These are phyloP conservation scores for Pachycephala philippinensis DNA, from an alignment of 2,113 vertebrate genomes.

Conservation along the genomic window DNA sequence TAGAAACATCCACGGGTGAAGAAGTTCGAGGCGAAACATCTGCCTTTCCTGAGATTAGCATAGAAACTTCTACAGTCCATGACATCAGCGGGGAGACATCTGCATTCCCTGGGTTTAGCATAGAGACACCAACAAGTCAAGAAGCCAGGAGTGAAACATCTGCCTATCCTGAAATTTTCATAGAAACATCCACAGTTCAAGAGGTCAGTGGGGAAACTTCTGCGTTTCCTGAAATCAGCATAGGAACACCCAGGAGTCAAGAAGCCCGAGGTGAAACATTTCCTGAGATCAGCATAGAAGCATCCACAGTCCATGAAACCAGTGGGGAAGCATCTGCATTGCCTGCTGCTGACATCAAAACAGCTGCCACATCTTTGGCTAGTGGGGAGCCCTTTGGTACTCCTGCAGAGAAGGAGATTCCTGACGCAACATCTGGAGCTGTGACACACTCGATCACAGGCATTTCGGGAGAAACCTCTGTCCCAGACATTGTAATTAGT, in stretches of 20 bases:
- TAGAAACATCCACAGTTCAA: constrained; percentile 46
- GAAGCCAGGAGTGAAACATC: constrained; percentile 48
- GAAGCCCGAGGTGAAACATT: constrained; percentile 55
- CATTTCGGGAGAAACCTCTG: constrained; percentile 58
- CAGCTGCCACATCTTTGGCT: constrained; percentile 1
- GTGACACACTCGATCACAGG: background rate
- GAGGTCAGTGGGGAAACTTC: constrained; percentile 50
- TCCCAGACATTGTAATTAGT: constrained; percentile 5
- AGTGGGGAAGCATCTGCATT: constrained; percentile 9
- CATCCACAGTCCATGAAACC: constrained; percentile 35
- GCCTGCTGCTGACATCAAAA: constrained; percentile 55
- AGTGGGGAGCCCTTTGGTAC: constrained; percentile 39
- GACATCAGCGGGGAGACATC: background rate
- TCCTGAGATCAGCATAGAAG: constrained; percentile 57
- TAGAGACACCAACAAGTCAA: background rate
- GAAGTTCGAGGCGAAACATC: constrained; percentile 59
- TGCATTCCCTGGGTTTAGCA: constrained; percentile 13
- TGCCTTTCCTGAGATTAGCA: background rate
- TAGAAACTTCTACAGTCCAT: constrained; percentile 31
- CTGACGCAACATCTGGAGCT: constrained; percentile 36
- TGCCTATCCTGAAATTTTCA: constrained; percentile 23
- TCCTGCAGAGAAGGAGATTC: constrained; percentile 40
- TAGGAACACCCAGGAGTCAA: constrained; percentile 40
- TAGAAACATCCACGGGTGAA: constrained; percentile 43
- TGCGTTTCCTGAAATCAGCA: background rate